Evolutionary conservation across 2,113 vertebrate species (phyloP).

Genomic region (Psilopogon haemacephalus): DNA sequence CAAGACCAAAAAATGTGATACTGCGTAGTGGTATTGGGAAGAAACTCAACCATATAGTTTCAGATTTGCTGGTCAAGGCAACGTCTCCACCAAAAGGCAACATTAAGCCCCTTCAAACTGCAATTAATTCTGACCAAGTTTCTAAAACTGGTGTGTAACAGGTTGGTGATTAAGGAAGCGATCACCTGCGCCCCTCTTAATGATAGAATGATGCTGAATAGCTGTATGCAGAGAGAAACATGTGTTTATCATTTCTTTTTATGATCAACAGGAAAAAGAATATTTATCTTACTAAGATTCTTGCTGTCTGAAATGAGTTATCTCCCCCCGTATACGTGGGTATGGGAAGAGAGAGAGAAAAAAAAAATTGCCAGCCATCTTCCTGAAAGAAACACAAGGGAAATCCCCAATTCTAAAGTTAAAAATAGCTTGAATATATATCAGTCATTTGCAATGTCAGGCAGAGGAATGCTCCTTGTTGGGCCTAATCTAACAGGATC

Average conservation of each 20-base stretch:
- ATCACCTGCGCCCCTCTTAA: neutral
- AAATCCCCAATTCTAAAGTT: neutral
- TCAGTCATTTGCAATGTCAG: neutral
- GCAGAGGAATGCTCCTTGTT: neutral
- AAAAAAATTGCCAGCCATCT: neutral
- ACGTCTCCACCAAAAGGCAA: slow-evolving; percentile 25
- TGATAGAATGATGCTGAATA: neutral
- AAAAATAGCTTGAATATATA: neutral
- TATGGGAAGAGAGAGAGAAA: neutral
- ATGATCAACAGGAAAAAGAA: neutral
- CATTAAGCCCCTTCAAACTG: neutral
- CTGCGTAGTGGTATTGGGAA: slow-evolving; percentile 60
- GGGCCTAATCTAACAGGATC: neutral
- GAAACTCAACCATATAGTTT: slow-evolving; percentile 63
- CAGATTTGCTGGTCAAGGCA: slow-evolving; percentile 65
- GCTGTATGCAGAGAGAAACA: neutral
- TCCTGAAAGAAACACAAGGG: neutral
- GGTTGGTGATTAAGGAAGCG: neutral
- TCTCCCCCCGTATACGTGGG: neutral
- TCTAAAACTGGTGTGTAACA: slow-evolving; percentile 26
- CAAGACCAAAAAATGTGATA: slow-evolving; percentile 57
- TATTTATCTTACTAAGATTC: neutral
- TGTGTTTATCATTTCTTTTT: neutral
- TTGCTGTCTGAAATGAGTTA: neutral
- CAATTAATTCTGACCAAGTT: slow-evolving; percentile 27